Evolutionary conservation across 2,888 invertebrate species (phyloP).

Genomic region (Lypha dubia): DNA sequence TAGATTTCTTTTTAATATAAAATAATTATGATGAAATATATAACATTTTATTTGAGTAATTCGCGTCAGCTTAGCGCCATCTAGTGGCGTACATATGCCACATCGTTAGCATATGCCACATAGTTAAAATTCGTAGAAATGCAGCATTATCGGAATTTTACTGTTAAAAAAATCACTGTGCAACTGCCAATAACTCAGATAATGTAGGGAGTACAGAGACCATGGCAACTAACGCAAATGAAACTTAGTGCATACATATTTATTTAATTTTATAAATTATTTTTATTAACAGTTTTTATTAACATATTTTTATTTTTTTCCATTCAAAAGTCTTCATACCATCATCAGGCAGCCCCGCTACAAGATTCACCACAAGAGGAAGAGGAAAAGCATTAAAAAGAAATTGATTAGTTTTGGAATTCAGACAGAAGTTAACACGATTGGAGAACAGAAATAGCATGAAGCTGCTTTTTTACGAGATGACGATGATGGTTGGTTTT

Average conservation of each 20-base stretch:
- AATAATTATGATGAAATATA: too few relatives aligned
- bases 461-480: background rate
- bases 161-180: too few relatives aligned
- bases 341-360: constrained; percentile 3
- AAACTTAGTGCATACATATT: constrained; percentile 22
- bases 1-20: too few relatives aligned
- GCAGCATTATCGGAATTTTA: too few relatives aligned
- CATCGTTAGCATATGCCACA: too few relatives aligned
- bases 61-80: too few relatives aligned
- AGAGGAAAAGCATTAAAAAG: constrained; percentile 11
- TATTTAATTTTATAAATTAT: constrained; percentile 34
- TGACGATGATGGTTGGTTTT: constrained; percentile 10
- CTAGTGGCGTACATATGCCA: too few relatives aligned
- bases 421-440: constrained; percentile 57
- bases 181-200: background rate
- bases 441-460: constrained; percentile 37
- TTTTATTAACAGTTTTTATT: background rate
- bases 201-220: background rate
- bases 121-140: too few relatives aligned
- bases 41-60: too few relatives aligned
- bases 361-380: background rate
- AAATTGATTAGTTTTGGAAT: constrained; percentile 64
- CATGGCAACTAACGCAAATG: too few relatives aligned
- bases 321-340: background rate
- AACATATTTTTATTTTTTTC: too few relatives aligned